Evolutionary conservation across 2,113 vertebrate genomes (phyloP).

Genomic region (Poeciliopsis turrubarensis): DNA sequence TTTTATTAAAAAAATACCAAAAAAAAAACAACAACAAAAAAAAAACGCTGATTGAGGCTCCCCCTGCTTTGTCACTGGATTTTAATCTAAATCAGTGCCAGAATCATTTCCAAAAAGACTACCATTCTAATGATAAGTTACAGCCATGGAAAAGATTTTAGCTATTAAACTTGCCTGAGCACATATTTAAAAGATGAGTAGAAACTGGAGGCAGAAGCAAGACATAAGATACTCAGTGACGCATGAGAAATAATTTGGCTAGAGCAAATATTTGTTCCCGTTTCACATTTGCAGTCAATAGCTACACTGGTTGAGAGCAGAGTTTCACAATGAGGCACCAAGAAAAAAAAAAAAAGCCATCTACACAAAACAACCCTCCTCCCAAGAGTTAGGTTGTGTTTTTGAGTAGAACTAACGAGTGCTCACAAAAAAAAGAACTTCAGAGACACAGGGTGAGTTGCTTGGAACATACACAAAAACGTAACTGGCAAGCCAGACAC

Average conservation of each 20-base stretch:
- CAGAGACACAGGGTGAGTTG: conserved; percentile 32
- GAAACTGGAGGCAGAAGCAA: conserved; percentile 31
- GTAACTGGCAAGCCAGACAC: conserved; percentile 1
- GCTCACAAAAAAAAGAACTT: conserved; percentile 38
- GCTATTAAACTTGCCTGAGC: conserved; percentile 36
- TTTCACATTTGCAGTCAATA: conserved; percentile 9
- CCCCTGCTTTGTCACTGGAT: conserved; percentile 12
- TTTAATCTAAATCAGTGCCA: conserved; percentile 10
- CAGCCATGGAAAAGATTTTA: conserved; percentile 23
- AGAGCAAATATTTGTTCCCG: conserved; percentile 17
- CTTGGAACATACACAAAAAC: conserved; percentile 18
- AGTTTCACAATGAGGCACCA: conserved; percentile 17
- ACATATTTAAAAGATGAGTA: conserved; percentile 16
- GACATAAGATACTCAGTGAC: conserved; percentile 26
- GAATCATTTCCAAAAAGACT: conserved; percentile 30
- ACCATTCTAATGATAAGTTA: conserved; percentile 24
- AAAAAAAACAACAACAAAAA: too few relatives aligned
- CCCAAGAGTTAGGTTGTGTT: conserved; percentile 25
- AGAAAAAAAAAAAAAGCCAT: conserved; percentile 45
- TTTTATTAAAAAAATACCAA: not conserved
- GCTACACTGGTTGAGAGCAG: not conserved
- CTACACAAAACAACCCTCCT: conserved; percentile 72
- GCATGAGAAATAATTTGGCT: conserved; percentile 31
- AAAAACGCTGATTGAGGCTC: not conserved
- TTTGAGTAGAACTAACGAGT: conserved; percentile 46